A percentile compares a stretch with the other conserved stretches of the same genome.
Evolutionary conservation across 1,140 invertebrate genomes (phyloP).

Genomic region (Choristoneura fumiferana): DNA sequence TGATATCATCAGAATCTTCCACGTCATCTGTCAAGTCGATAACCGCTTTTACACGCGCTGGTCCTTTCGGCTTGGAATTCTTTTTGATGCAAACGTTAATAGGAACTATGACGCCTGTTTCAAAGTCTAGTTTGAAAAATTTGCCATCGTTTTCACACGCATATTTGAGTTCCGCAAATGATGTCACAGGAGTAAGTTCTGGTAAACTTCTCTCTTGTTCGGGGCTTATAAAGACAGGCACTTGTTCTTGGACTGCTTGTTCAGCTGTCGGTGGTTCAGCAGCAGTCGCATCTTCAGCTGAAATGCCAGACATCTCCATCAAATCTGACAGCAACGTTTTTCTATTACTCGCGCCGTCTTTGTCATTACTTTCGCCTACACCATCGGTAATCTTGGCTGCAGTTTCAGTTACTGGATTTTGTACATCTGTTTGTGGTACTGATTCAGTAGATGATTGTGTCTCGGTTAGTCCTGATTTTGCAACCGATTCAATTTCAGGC

Average conservation of each 20-base stretch:
- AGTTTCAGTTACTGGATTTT: not conserved
- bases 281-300: slow-evolving; percentile 40
- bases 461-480: too few relatives aligned
- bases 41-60: not conserved
- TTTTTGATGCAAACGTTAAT: slow-evolving; percentile 49
- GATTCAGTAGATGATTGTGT: too few relatives aligned
- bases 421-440: too few relatives aligned
- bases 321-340: slow-evolving; percentile 67
- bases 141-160: slow-evolving; percentile 35
- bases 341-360: slow-evolving; percentile 21
- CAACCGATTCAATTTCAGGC: too few relatives aligned
- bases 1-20: not conserved
- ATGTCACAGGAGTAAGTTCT: slow-evolving; percentile 41
- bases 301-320: slow-evolving; percentile 72
- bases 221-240: not conserved
- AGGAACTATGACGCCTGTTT: slow-evolving; percentile 36
- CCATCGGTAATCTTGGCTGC: slow-evolving; percentile 2
- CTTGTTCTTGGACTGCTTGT: not conserved
- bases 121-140: slow-evolving; percentile 55
- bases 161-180: slow-evolving; percentile 49
- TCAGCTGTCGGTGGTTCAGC: slow-evolving; percentile 19
- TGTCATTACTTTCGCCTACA: not conserved
- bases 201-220: not conserved
- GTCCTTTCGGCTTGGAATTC: slow-evolving; percentile 16
- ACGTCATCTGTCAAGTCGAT: slow-evolving; percentile 25